A percentile compares a stretch with the other conserved stretches of the same genome.
Evolutionary conservation across 2,113 vertebrate species (phyloP).

Genomic region (Lophochroa leadbeateri): DNA sequence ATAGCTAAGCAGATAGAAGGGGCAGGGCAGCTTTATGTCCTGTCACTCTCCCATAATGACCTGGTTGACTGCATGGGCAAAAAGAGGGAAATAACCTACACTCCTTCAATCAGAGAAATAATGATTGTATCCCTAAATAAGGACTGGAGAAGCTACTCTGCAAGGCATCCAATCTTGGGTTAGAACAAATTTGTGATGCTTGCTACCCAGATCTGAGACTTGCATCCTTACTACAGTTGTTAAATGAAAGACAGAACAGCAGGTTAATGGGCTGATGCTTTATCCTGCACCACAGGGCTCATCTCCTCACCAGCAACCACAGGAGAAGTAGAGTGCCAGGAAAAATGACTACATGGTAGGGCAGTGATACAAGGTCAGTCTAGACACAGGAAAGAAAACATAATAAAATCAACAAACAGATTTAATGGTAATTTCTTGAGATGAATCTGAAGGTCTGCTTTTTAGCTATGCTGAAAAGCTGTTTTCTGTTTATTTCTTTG

Average conservation of each 20-base stretch:
- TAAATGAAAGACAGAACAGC: not conserved
- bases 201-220: not conserved
- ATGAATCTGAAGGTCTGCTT: not conserved
- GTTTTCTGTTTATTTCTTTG: not conserved
- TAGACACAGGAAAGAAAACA: not conserved
- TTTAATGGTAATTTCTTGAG: not conserved
- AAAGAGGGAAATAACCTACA: not conserved
- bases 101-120: not conserved
- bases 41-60: not conserved
- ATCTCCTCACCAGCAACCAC: not conserved
- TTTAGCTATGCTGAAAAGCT: not conserved
- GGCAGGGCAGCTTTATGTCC: not conserved
- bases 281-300: not conserved
- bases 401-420: not conserved
- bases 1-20: not conserved
- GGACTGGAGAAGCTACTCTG: not conserved
- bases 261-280: not conserved
- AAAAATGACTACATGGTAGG: not conserved
- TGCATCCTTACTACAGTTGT: not conserved
- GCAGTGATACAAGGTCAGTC: not conserved
- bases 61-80: accelerated
- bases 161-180: not conserved
- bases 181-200: not conserved
- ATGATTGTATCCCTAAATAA: not conserved
- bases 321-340: not conserved